Base-by-base conservation (phyloP, 2,797 vertebrate species). In the Lepidocolaptes lacrymiger region DNA sequence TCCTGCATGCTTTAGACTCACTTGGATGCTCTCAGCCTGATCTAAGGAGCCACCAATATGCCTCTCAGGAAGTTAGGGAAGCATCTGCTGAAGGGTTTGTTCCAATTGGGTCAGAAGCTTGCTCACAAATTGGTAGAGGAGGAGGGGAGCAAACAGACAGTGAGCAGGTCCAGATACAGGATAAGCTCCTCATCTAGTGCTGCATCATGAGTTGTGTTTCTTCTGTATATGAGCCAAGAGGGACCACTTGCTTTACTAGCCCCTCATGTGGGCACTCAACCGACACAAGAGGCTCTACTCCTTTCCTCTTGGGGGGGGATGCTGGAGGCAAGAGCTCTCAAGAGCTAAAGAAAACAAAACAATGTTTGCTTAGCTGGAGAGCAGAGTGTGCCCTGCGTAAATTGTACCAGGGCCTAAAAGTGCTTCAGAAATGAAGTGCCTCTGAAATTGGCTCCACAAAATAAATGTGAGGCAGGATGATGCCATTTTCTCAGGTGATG, bases 311-410 rank as follows among this genome's bases (percentile, higher is more conserved):
- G 85, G 89, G 82, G 82, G 82, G 81, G 46, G 12, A 59, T 7
- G 16, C 81, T 93, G 93, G 54, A 95, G 80, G 91, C 77, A 91
- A 95, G 94, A 87, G 94, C 90, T 95, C 95, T 96, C 79, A 48
- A 95, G 83, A 77, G 89, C 96, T 96, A 94, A 92, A 83, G 95
- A 93, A 97, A 97, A 97, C 96, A 96, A 96, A 97, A 28, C 93
- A 91, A 11, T 97, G 95, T 97, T 96, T 97, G 87, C 95, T 96
- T 95, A 92, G 84, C 95, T 92, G 91, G 91, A 94, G 91, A 96
- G 92, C 62, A 84, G 91, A 95, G 90, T 62, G 92, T 85, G 95
- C 90, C 76, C 66, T 92, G 73, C 13, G 75, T 94, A 97, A 97
- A 93, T 91, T 84, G 79, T 77, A 79, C 75, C 58, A 89, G 69